phyloP scores from a whole-genome alignment of 2,113 vertebrate genomes.

The Scomber japonicus region DNA sequence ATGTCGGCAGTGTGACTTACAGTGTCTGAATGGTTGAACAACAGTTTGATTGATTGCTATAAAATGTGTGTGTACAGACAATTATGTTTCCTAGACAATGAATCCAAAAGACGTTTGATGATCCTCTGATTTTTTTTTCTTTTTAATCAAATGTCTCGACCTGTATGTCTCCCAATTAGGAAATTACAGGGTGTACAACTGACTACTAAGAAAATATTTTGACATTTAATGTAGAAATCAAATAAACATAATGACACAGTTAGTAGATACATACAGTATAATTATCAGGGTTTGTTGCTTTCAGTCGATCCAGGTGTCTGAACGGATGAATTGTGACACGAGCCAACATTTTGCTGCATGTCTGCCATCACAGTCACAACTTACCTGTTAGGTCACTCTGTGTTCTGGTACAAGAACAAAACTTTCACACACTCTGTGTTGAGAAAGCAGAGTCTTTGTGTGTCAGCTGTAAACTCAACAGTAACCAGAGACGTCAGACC shows the following conservation, averaged over 20 bases:
- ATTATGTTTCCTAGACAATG: background rate
- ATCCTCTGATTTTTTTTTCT: no score
- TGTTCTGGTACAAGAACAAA: slow-evolving; percentile 12
- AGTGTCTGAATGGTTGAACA: background rate
- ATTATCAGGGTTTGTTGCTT: slow-evolving; percentile 2
- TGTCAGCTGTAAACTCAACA: slow-evolving; percentile 12
- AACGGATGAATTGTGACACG: background rate
- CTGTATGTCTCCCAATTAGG: background rate
- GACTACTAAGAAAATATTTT: background rate
- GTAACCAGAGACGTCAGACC: slow-evolving; percentile 45
- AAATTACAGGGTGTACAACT: background rate
- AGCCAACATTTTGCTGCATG: background rate
- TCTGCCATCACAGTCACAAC: slow-evolving; percentile 6
- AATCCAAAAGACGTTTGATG: background rate
- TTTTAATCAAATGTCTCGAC: no score
- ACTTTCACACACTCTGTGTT: slow-evolving; percentile 15
- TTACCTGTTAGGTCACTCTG: background rate
- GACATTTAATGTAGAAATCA: background rate
- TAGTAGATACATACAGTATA: background rate
- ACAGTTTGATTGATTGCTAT: no score
- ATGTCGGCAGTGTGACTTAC: background rate
- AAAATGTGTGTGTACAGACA: background rate
- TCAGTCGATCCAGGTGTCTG: slow-evolving; percentile 3
- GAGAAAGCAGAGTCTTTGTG: slow-evolving; percentile 25
- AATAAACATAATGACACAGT: background rate